Evolutionary conservation across 2,113 vertebrate species (phyloP).

Genomic region (Laticauda laticaudata): DNA sequence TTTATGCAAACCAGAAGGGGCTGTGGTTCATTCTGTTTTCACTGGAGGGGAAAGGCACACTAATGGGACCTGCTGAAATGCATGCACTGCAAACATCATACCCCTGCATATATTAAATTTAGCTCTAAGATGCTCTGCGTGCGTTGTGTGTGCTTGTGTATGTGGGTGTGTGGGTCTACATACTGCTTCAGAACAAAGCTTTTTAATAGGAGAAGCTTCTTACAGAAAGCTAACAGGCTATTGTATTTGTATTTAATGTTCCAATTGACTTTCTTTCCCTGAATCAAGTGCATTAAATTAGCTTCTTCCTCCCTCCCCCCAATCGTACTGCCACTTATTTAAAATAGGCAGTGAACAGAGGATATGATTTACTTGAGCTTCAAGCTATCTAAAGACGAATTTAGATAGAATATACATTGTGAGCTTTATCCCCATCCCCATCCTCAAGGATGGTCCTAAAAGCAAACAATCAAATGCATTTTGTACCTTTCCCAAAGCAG

Average conservation of each 20-base stretch:
- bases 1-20: slow-evolving; percentile 99
- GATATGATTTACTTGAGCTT: slow-evolving; percentile 66
- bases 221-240: slow-evolving; percentile 75
- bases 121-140: slow-evolving; percentile 80
- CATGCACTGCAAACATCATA: slow-evolving; percentile 89
- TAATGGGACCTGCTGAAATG: slow-evolving; percentile 92
- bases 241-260: slow-evolving; percentile 81
- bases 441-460: slow-evolving; percentile 68
- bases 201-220: slow-evolving; percentile 76
- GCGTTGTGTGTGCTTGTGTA: slow-evolving; percentile 71
- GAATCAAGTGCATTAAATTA: slow-evolving; percentile 66
- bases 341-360: slow-evolving; percentile 56
- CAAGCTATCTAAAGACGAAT: slow-evolving; percentile 76
- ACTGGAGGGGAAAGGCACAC: slow-evolving; percentile 91
- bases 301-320: slow-evolving; percentile 33
- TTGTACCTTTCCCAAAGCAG: slow-evolving; percentile 77
- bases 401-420: slow-evolving; percentile 65
- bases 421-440: slow-evolving; percentile 66
- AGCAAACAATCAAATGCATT: slow-evolving; percentile 74
- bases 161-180: slow-evolving; percentile 70
- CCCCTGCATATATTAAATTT: slow-evolving; percentile 90
- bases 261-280: slow-evolving; percentile 72
- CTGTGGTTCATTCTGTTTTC: slow-evolving; percentile 95
- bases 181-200: slow-evolving; percentile 80
- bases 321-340: slow-evolving; percentile 61